A percentile compares a stretch with the other conserved stretches of the same genome.
phyloP scores from a whole-genome alignment of 2,113 vertebrate species.

The Zosterops borbonicus region DNA sequence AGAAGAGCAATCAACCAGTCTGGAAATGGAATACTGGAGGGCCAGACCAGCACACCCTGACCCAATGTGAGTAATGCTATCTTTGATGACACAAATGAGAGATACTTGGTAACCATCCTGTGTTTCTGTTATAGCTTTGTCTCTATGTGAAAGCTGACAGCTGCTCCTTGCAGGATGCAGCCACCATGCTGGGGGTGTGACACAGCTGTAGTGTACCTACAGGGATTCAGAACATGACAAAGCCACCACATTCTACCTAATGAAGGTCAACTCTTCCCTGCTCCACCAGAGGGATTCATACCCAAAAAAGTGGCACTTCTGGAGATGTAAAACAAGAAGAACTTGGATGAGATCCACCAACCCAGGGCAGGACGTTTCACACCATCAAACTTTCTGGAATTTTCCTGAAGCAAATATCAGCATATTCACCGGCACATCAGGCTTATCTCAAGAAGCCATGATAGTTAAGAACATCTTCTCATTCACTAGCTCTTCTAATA shows the following conservation, averaged over 20 bases:
- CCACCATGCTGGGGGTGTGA: rapidly evolving
- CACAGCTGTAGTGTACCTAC: background rate
- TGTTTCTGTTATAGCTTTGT: background rate
- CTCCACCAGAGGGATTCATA: background rate
- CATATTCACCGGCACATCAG: background rate
- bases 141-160: background rate
- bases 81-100: background rate
- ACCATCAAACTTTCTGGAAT: background rate
- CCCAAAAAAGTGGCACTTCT: background rate
- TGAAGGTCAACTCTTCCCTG: background rate
- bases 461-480: background rate
- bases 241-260: background rate
- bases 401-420: background rate
- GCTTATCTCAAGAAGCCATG: background rate
- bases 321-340: background rate
- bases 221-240: background rate
- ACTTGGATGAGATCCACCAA: background rate
- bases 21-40: background rate
- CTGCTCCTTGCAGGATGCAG: background rate
- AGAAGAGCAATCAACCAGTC: background rate
- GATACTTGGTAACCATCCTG: background rate
- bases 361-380: background rate
- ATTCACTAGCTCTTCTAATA: background rate
- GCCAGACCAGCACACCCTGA: background rate
- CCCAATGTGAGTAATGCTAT: background rate